Percentiles rank a stretch among this genome's conserved stretches.
These are phyloP conservation scores for Phlogophora meticulosa DNA, from an alignment of 2,888 invertebrate species.

Conservation along the genomic window DNA sequence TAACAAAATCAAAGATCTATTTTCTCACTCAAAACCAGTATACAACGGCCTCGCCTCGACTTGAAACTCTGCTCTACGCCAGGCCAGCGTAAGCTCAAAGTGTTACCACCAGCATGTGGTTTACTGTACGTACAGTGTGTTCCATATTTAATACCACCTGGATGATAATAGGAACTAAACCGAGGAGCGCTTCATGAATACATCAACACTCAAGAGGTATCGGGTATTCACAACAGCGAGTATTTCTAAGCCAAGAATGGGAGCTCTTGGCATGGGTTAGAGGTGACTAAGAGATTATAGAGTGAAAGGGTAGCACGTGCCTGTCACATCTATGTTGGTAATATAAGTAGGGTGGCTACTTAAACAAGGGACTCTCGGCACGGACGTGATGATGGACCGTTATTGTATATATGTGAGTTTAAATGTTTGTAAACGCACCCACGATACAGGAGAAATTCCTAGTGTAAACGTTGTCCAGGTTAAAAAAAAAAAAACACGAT, in stretches of 20 bases:
- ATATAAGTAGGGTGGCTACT: neutral
- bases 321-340: slow-evolving; percentile 23
- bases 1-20: no score
- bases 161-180: slow-evolving; percentile 24
- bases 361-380: neutral
- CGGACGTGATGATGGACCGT: no score
- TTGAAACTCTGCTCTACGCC: neutral
- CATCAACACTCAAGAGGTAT: slow-evolving; percentile 27
- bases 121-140: neutral
- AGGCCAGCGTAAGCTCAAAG: no score
- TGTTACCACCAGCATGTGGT: neutral
- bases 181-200: slow-evolving; percentile 34
- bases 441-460: no score
- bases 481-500: no score
- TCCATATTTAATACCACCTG: slow-evolving; percentile 35
- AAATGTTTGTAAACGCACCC: no score
- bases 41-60: no score
- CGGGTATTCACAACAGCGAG: slow-evolving; percentile 42
- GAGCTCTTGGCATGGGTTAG: slow-evolving; percentile 46
- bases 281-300: slow-evolving; percentile 46
- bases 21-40: no score
- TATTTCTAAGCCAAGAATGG: slow-evolving; percentile 45
- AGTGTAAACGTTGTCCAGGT: no score
- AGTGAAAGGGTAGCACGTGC: slow-evolving; percentile 36
- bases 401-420: no score